Conservation (phyloP, 2,888 invertebrate genomes). For the Xestia c-nigrum region DNA sequence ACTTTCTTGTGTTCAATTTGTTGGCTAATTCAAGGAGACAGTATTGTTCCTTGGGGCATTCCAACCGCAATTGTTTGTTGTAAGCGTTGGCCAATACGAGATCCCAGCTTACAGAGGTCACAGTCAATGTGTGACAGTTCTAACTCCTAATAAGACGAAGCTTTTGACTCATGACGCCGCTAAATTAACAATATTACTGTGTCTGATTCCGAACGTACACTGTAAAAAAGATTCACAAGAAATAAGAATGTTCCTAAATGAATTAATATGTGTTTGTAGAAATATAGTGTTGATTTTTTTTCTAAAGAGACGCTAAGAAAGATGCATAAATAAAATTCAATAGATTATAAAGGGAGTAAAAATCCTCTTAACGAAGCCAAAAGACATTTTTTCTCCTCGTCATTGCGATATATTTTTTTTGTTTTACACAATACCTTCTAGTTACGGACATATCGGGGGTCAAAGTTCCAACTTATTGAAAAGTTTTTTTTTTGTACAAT, state of each 20-base stretch:
- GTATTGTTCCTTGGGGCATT: conserved; percentile 39
- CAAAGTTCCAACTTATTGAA: no score
- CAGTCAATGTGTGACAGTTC: conserved; percentile 46
- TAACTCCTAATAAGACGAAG: conserved; percentile 38
- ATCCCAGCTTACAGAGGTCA: conserved; percentile 37
- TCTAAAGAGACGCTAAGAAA: background rate
- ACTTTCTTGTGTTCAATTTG: conserved; percentile 23
- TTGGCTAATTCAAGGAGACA: conserved; percentile 20
- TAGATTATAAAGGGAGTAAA: background rate
- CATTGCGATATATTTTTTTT: no score
- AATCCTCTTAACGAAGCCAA: no score
- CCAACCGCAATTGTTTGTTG: conserved; percentile 25
- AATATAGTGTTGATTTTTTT: background rate
- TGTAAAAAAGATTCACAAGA: background rate
- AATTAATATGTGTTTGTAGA: background rate
- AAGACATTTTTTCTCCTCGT: no score
- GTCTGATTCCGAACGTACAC: background rate
- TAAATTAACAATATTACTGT: conserved; percentile 1
- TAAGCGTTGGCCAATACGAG: conserved; percentile 10
- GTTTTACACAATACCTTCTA: no score
- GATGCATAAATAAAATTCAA: background rate
- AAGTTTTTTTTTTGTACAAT: no score
- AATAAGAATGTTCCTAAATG: background rate
- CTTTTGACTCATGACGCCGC: conserved; percentile 11
- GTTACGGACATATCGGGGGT: no score